Base-by-base conservation (phyloP, 2,113 vertebrate species). In the Motacilla alba region DNA sequence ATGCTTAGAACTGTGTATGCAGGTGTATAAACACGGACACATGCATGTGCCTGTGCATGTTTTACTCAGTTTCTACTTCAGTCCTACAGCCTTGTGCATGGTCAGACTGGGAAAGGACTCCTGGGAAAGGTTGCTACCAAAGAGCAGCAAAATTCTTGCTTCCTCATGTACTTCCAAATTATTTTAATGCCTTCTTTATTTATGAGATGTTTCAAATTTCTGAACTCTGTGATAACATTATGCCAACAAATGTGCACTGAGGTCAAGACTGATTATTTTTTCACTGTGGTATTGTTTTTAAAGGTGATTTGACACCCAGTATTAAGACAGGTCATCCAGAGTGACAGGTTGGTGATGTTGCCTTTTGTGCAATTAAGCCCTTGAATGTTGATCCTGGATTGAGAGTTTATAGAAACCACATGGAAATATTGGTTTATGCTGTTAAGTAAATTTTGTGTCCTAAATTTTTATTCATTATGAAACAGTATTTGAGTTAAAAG, bases 81-180 rank as follows among this genome's bases (percentile, higher is more conserved):
- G 15, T 85, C 39, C 35, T 80, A 13, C 20, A 70, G 50, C 33
- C 22, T 56, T 72, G 27, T 37, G 35, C 35, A 6, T 37, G 35
- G n/a, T 49, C 75, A 43, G 39, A 20, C 41, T 70, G 35, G 20
- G 68, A 80, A 44, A 59, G 15, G 17, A 31, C 35, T 70, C 10
- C 2, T 35, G 68, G 76, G 44, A 83, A 85, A 70, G 7, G 7
- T 74, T 90, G n/a, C 19, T 74, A 62, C 30, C 33, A 64, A 73
- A 52, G 2, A 75, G 6, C 44, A 64, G n/a, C 0, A 0, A 67
- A 91, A 64, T 22, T n/a, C 16, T 44, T 0, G 0, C 30, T 79
- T 64, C 53, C 28, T 87, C 0, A 0, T 58, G 31, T 46, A 6
- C 37, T 87, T 91, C 63, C 28, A 66, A 83, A 74, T 43, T 3